Conservation (phyloP, 2,113 vertebrate species). For the Heloderma charlesbogerti region DNA sequence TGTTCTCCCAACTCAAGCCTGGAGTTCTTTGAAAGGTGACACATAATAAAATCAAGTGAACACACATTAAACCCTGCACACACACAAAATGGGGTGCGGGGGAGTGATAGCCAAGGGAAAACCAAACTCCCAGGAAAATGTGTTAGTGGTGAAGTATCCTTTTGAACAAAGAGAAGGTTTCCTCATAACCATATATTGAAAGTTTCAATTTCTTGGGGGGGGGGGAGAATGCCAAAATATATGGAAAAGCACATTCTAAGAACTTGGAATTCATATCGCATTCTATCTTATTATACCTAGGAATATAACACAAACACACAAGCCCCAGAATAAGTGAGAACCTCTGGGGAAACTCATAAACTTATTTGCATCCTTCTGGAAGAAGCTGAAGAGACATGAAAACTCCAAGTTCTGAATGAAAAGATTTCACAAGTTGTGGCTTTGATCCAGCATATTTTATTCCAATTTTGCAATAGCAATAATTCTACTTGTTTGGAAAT, state of each 20-base stretch:
- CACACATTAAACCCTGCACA: neutral
- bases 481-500: neutral
- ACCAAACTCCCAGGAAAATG: neutral
- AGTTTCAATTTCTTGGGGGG: neutral
- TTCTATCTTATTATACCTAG: neutral
- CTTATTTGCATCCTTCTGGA: too few relatives aligned
- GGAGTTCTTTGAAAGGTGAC: slow-evolving; percentile 2
- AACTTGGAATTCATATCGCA: neutral
- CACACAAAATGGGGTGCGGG: neutral
- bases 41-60: slow-evolving; percentile 2
- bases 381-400: neutral
- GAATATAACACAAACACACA: neutral
- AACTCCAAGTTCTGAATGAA: too few relatives aligned
- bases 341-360: too few relatives aligned
- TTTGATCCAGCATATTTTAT: neutral
- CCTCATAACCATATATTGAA: neutral
- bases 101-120: slow-evolving; percentile 9
- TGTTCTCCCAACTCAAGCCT: neutral
- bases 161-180: slow-evolving; percentile 6
- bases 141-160: neutral
- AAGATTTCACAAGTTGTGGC: neutral
- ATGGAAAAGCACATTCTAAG: neutral
- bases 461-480: neutral
- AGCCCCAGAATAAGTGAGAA: too few relatives aligned
- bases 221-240: neutral